Percentiles rank a stretch among this genome's conserved stretches.
Conservation (phyloP, 2,888 invertebrate genomes). For the Temnothorax unifasciatus region DNA sequence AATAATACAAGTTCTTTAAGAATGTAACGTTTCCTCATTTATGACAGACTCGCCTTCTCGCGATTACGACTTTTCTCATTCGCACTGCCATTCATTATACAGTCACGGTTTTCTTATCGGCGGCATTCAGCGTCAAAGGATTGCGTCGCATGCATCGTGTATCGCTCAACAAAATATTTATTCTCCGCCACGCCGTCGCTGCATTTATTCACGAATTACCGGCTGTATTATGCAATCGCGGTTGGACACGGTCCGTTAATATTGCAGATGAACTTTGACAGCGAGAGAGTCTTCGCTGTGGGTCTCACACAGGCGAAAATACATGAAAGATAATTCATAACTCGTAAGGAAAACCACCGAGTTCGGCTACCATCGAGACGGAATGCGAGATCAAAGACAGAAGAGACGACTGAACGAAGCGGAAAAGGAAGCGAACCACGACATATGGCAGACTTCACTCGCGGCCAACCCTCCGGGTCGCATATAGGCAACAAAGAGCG, state of each 20-base stretch:
- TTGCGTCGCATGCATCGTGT: background rate
- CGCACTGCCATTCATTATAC: constrained; percentile 13
- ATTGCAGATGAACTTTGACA: constrained; percentile 51
- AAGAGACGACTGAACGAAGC: constrained; percentile 22
- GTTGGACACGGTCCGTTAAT: constrained; percentile 42
- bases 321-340: constrained; percentile 69
- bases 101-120: constrained; percentile 7
- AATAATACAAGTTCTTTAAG: background rate
- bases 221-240: constrained; percentile 38
- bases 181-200: background rate
- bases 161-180: constrained; percentile 43
- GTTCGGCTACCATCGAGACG: constrained; percentile 60
- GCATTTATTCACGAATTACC: constrained; percentile 48
- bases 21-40: background rate
- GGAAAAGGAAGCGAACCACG: background rate
- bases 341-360: constrained; percentile 53
- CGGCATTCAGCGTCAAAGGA: constrained; percentile 3
- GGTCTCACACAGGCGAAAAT: constrained; percentile 45
- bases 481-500: constrained; percentile 18
- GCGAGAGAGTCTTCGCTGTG: background rate
- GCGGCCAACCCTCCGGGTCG: constrained; percentile 8
- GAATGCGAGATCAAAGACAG: constrained; percentile 71
- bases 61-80: constrained; percentile 22
- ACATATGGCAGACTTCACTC: background rate
- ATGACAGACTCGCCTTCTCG: background rate